Evolutionary conservation across 2,888 invertebrate species (phyloP).

Genomic region (Drepanosiphum platanoidis): DNA sequence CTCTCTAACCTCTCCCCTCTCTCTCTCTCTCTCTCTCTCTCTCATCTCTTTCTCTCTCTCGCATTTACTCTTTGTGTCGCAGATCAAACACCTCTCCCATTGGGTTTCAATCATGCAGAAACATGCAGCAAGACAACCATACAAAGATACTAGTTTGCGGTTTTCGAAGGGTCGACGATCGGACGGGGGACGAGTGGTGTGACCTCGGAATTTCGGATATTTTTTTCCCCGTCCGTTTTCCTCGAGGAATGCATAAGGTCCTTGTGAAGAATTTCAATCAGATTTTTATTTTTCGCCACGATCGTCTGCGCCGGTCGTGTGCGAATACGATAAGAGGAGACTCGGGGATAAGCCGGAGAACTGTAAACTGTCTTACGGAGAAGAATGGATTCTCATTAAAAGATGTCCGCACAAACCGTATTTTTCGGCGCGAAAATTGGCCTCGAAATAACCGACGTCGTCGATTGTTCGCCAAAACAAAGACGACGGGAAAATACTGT

Average conservation of each 20-base stretch:
- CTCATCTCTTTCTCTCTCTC: not conserved
- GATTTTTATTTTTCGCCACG: constrained; percentile 7
- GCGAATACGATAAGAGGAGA: constrained; percentile 31
- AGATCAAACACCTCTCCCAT: constrained; percentile 38
- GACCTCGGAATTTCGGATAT: not conserved
- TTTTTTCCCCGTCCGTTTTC: not conserved
- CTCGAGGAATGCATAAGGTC: not conserved
- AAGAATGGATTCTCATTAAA: constrained; percentile 38
- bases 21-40: not conserved
- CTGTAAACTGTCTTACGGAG: not conserved
- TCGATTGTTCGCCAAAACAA: not conserved
- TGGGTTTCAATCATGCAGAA: constrained; percentile 41
- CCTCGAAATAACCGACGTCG: not conserved
- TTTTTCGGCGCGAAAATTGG: not conserved
- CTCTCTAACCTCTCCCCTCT: no score
- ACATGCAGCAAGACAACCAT: not conserved
- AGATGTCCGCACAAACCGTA: not conserved
- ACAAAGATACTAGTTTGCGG: not conserved
- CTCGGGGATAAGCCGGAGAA: not conserved
- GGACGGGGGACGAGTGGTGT: not conserved
- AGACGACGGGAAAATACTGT: not conserved
- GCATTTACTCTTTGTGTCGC: not conserved
- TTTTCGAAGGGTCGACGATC: not conserved
- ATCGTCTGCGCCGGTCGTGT: constrained; percentile 3
- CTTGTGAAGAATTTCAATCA: constrained; percentile 6